Evolutionary conservation across 2,797 vertebrate species (phyloP).

Genomic region (Vespertilio murinus): DNA sequence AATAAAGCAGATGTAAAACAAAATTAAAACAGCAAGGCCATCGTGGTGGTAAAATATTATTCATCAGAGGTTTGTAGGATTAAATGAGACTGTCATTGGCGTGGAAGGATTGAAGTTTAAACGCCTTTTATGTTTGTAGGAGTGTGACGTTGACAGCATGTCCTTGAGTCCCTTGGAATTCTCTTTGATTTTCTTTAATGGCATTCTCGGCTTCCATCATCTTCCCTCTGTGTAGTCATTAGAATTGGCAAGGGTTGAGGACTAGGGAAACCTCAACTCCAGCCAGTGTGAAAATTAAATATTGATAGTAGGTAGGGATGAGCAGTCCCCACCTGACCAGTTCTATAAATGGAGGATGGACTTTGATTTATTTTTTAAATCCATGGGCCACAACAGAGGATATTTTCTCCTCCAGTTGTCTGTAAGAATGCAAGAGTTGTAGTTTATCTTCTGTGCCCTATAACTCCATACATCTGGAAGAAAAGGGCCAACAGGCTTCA

Average conservation of each 20-base stretch:
- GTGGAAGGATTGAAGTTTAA: neutral
- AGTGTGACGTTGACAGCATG: neutral
- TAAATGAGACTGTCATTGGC: slow-evolving; percentile 1
- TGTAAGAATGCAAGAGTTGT: slow-evolving; percentile 15
- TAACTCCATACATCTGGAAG: slow-evolving; percentile 11
- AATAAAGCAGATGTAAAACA: neutral
- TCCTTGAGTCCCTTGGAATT: slow-evolving; percentile 23
- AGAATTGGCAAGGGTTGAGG: neutral
- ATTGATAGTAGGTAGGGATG: neutral
- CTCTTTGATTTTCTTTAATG: slow-evolving; percentile 3
- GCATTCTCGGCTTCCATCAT: neutral
- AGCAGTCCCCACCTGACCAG: neutral
- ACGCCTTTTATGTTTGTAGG: neutral
- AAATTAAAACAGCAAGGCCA: slow-evolving; percentile 29
- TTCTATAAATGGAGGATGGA: neutral
- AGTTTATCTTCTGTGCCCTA: slow-evolving; percentile 40
- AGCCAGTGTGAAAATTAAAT: slow-evolving; percentile 39
- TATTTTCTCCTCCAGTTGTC: slow-evolving; percentile 3
- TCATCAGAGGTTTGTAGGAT: slow-evolving; percentile 30
- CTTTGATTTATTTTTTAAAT: slow-evolving; percentile 45
- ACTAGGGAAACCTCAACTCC: neutral
- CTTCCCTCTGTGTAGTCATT: neutral
- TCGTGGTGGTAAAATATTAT: slow-evolving; percentile 17
- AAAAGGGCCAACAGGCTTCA: neutral
- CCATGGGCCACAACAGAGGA: neutral